Conservation (phyloP, 2,113 vertebrate genomes). For the Polypterus bichir region DNA sequence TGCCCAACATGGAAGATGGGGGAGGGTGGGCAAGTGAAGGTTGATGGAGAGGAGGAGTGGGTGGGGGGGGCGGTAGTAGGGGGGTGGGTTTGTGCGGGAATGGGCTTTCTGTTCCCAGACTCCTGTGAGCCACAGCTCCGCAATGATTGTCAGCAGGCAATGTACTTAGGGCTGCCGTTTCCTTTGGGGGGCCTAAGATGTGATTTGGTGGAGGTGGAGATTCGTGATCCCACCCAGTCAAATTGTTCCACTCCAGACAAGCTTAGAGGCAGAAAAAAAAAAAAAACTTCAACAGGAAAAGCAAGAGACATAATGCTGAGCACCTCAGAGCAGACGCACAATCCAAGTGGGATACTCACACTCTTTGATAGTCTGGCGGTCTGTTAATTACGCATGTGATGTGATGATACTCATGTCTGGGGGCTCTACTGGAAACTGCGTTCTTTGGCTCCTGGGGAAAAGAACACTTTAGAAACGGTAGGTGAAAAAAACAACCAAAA, state of each 20-base stretch:
- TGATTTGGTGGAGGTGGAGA: constrained; percentile 63
- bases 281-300: constrained; percentile 54
- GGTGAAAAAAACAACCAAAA: constrained; percentile 37
- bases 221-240: constrained; percentile 62
- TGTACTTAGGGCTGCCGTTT: constrained; percentile 45
- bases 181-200: constrained; percentile 46
- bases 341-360: constrained; percentile 54
- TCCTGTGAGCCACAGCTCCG: constrained; percentile 40
- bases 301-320: constrained; percentile 49
- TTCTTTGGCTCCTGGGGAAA: constrained; percentile 40
- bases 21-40: too few species aligned
- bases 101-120: constrained; percentile 22
- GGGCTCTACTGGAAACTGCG: constrained; percentile 54
- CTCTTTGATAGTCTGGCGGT: constrained; percentile 54
- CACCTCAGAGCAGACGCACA: constrained; percentile 51
- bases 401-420: constrained; percentile 58
- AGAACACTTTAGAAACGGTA: constrained; percentile 67
- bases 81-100: constrained; percentile 45
- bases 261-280: constrained; percentile 24
- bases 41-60: too few species aligned
- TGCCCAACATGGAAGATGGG: too few species aligned
- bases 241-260: constrained; percentile 38
- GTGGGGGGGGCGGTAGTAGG: too few species aligned
- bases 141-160: constrained; percentile 33
- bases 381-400: constrained; percentile 68